A percentile compares a stretch with the other conserved stretches of the same genome.
These are phyloP conservation scores for Eueides isabella DNA, from an alignment of 1,140 invertebrate genomes.

Conservation along the genomic window DNA sequence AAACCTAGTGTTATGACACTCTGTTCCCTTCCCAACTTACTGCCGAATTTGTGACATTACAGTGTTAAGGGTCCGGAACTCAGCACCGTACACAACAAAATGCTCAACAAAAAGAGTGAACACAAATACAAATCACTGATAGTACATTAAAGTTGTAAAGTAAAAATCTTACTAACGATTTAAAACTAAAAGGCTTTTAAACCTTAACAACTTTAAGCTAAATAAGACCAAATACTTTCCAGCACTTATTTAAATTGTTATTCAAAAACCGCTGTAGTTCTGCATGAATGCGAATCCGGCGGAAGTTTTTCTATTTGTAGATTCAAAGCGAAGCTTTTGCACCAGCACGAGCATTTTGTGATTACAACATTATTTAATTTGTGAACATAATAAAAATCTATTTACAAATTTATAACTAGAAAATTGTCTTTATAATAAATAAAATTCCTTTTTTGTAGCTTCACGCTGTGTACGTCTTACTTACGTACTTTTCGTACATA, in stretches of 20 bases:
- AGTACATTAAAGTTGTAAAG: not conserved
- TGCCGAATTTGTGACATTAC: no score
- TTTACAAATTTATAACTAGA: not conserved
- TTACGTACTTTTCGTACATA: no score
- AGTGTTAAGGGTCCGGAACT: no score
- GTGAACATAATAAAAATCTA: not conserved
- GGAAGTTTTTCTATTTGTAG: constrained; percentile 1
- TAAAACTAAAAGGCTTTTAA: constrained; percentile 9
- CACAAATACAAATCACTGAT: no score
- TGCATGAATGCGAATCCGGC: constrained; percentile 6
- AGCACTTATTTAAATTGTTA: constrained; percentile 12
- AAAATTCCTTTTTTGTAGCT: no score
- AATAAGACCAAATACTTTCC: constrained; percentile 12
- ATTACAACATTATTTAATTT: not conserved
- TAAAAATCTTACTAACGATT: not conserved
- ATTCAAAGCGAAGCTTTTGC: constrained; percentile 5
- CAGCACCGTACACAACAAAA: no score
- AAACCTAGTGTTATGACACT: no score
- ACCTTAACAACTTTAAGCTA: constrained; percentile 4
- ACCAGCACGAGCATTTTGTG: not conserved
- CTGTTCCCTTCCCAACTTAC: no score
- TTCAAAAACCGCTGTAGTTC: constrained; percentile 9
- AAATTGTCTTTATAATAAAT: not conserved
- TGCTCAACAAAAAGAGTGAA: no score
- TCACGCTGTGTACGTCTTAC: no score